These are phyloP conservation scores for Girardinichthys multiradiatus DNA, from an alignment of 2,113 vertebrate genomes.

Conservation along the genomic window DNA sequence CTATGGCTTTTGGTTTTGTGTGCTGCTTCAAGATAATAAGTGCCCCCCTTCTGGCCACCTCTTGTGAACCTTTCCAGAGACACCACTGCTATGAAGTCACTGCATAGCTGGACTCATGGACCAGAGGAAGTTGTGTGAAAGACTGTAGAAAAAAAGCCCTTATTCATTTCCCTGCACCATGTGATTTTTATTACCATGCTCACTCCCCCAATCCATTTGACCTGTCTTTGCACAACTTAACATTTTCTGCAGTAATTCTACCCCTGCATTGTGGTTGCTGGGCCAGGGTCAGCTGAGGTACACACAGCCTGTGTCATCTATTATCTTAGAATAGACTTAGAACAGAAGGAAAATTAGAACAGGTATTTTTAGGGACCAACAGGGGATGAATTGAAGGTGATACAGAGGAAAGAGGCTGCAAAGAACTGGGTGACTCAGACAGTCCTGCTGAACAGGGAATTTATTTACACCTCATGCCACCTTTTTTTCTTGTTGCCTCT, in stretches of 20 bases:
- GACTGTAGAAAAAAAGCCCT: background rate
- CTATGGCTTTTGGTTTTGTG: background rate
- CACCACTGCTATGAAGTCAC: constrained; percentile 14
- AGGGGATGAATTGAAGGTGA: constrained; percentile 22
- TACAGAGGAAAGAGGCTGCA: constrained; percentile 14
- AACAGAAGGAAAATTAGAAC: background rate
- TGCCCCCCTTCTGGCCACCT: background rate
- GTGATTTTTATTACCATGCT: constrained; percentile 68
- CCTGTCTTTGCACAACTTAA: constrained; percentile 29
- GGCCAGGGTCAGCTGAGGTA: constrained; percentile 28
- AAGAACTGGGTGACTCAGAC: constrained; percentile 36
- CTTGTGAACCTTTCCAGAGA: background rate
- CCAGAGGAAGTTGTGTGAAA: constrained; percentile 36
- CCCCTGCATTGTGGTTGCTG: constrained; percentile 53
- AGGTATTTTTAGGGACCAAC: constrained; percentile 21
- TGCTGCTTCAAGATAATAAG: background rate
- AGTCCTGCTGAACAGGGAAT: constrained; percentile 27
- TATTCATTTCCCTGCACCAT: constrained; percentile 53
- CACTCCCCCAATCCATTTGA: constrained; percentile 5
- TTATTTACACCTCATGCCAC: constrained; percentile 17
- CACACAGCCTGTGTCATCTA: constrained; percentile 33
- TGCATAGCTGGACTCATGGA: constrained; percentile 29
- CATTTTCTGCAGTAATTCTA: constrained; percentile 71
- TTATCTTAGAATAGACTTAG: constrained; percentile 17
- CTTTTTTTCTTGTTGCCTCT: constrained; percentile 32